phyloP scores from a whole-genome alignment of 2,113 vertebrate genomes.

The Apus apus region DNA sequence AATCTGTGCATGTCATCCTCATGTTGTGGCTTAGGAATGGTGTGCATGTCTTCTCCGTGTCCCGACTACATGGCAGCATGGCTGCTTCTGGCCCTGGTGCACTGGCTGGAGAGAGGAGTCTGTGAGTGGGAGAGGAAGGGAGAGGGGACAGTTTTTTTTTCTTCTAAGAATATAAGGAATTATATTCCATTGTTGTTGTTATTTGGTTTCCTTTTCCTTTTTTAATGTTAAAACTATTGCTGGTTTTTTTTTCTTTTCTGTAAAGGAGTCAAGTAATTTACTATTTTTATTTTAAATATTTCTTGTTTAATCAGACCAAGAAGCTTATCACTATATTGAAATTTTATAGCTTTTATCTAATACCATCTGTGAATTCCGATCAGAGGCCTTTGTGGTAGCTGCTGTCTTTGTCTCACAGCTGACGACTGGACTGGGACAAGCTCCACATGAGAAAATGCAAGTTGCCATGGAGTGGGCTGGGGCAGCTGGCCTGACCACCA shows the following conservation, averaged over 20 bases:
- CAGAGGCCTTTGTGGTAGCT: neutral
- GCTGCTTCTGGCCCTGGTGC: neutral
- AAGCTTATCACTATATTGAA: neutral
- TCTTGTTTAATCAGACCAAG: neutral
- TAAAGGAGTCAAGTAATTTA: fast-evolving
- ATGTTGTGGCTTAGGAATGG: fast-evolving
- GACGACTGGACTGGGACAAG: neutral
- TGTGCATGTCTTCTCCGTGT: neutral
- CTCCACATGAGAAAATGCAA: neutral
- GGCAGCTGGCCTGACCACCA: neutral
- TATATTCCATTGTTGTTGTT: neutral
- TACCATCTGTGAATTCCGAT: neutral
- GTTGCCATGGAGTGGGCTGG: neutral
- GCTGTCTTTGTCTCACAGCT: neutral
- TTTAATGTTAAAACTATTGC: neutral
- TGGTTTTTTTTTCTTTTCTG: too few species aligned
- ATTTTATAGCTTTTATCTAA: neutral
- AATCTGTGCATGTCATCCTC: too few species aligned
- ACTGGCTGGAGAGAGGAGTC: neutral
- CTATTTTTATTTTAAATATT: neutral
- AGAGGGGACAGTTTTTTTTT: neutral
- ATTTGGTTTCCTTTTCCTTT: neutral
- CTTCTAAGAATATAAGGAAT: neutral
- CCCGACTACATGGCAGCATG: neutral
- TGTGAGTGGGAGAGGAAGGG: neutral